Evolutionary conservation across 2,113 vertebrate species (phyloP).

Genomic region (Trichechus manatus): DNA sequence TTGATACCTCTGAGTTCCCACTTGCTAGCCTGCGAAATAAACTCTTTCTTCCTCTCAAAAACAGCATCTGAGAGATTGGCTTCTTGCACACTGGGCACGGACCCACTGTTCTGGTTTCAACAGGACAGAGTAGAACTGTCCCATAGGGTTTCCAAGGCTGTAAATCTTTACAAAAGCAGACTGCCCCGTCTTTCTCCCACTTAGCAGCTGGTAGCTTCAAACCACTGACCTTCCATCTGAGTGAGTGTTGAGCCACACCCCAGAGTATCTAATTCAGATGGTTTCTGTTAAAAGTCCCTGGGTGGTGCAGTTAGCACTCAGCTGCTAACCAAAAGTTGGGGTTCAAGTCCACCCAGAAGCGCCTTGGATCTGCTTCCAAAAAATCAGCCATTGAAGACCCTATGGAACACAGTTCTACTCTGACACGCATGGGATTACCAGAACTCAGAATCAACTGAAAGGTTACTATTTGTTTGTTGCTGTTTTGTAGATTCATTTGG

Average conservation of each 20-base stretch:
- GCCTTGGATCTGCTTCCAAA: background rate
- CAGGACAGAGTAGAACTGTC: background rate
- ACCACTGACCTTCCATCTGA: no score
- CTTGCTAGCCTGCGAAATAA: no score
- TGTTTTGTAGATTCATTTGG: background rate
- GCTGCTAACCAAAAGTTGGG: background rate
- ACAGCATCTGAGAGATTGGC: no score
- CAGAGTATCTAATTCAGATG: background rate
- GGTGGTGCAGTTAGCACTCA: background rate
- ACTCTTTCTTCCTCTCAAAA: no score
- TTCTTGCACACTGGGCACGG: no score
- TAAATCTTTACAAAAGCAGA: no score
- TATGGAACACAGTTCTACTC: background rate
- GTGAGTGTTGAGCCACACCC: background rate
- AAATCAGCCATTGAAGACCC: background rate
- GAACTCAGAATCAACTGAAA: background rate
- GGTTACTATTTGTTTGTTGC: background rate
- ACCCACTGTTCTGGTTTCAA: no score
- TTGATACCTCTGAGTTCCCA: no score
- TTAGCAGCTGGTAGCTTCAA: no score
- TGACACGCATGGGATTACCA: background rate
- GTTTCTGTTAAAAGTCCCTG: background rate
- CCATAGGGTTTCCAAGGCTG: background rate
- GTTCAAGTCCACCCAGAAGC: background rate
- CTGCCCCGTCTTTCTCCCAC: no score